A percentile compares a stretch with the other conserved stretches of the same genome.
phyloP scores from a whole-genome alignment of 2,113 vertebrate genomes.

The Tichodroma muraria region DNA sequence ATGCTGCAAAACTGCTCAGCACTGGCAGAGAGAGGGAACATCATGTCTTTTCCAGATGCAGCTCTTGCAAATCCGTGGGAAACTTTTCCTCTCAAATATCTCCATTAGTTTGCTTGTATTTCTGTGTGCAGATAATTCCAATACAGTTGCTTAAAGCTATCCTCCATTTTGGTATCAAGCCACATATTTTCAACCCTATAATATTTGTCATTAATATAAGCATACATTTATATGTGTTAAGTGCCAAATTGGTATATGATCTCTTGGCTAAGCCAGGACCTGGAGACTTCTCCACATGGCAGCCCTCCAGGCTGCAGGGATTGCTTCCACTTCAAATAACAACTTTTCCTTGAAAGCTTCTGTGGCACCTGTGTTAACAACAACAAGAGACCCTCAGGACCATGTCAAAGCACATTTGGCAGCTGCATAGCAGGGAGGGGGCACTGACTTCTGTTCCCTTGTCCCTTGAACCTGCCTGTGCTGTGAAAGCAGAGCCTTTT shows the following conservation, averaged over 20 bases:
- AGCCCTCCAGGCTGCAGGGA: neutral
- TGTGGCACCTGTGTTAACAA: neutral
- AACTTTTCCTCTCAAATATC: neutral
- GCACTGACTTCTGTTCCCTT: neutral
- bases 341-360: constrained; percentile 1
- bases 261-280: neutral
- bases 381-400: neutral
- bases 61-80: neutral
- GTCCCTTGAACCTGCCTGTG: neutral
- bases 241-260: neutral
- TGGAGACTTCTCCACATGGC: neutral
- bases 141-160: neutral
- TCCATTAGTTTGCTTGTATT: neutral
- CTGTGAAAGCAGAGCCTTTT: neutral
- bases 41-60: constrained; percentile 15
- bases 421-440: neutral
- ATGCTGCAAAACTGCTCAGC: neutral
- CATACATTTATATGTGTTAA: neutral
- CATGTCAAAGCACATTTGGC: fast-evolving
- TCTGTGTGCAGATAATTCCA: neutral
- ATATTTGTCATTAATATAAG: constrained; percentile 3
- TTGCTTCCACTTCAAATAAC: neutral
- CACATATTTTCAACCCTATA: neutral
- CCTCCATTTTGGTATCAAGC: neutral
- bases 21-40: neutral